phyloP scores from a whole-genome alignment of 2,113 vertebrate species.

The Dasyurus viverrinus region DNA sequence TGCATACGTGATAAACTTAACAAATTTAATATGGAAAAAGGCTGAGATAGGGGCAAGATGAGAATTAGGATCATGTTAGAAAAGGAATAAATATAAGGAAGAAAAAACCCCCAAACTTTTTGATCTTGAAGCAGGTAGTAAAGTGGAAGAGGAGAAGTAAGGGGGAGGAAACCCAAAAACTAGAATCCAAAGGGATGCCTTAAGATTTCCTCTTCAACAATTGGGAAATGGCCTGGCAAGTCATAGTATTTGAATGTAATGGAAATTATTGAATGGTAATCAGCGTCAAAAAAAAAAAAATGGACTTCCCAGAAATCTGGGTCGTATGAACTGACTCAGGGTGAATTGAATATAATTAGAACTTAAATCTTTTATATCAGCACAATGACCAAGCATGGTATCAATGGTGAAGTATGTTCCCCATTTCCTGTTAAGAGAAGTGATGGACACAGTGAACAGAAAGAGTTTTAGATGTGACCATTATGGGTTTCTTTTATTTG shows the following conservation, averaged over 20 bases:
- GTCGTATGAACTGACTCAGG: neutral
- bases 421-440: neutral
- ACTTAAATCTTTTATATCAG: neutral
- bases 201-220: neutral
- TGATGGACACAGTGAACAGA: neutral
- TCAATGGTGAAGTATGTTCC: neutral
- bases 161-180: neutral
- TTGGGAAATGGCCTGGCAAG: neutral
- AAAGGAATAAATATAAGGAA: neutral
- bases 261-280: neutral
- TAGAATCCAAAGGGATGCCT: neutral
- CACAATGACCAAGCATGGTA: neutral
- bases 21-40: neutral
- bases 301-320: neutral
- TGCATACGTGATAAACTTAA: neutral
- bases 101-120: neutral
- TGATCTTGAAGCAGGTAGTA: neutral
- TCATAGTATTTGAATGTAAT: neutral
- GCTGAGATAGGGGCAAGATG: neutral
- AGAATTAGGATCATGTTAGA: neutral
- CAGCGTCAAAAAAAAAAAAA: neutral
- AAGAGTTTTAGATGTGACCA: neutral
- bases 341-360: neutral
- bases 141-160: neutral
- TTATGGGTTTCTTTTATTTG: neutral